These are phyloP conservation scores for Characodon lateralis DNA, from an alignment of 2,797 vertebrate species.

Conservation along the genomic window DNA sequence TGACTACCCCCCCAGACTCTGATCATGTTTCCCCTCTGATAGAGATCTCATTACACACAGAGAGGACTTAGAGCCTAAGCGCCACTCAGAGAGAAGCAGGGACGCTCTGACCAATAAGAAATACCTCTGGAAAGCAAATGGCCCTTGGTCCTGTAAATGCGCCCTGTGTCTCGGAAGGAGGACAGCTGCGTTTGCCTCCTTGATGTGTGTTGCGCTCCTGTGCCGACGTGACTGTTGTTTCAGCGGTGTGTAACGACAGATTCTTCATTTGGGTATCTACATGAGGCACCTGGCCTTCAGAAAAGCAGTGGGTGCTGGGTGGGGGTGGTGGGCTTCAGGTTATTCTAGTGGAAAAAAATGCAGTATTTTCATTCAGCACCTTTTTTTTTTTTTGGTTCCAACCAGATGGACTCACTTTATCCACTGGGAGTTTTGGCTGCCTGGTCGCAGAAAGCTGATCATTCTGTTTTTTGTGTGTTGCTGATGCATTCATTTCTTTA, in stretches of 20 bases:
- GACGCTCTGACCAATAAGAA: conserved; percentile 64
- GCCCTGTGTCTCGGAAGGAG: conserved; percentile 63
- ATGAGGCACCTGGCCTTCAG: conserved; percentile 66
- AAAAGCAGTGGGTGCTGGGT: conserved; percentile 8
- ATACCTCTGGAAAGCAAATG: conserved; percentile 74
- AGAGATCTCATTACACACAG: conserved; percentile 82
- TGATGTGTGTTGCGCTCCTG: conserved; percentile 55
- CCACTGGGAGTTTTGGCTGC: conserved; percentile 71
- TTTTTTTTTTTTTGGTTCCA: conserved; percentile 30
- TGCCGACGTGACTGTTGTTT: conserved; percentile 68
- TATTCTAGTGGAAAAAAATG: conserved; percentile 52
- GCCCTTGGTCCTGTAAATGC: conserved; percentile 63
- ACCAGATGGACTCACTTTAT: conserved; percentile 74
- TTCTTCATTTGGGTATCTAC: conserved; percentile 68
- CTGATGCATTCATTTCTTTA: conserved; percentile 65
- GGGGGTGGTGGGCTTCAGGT: conserved; percentile 44
- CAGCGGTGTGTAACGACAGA: conserved; percentile 63
- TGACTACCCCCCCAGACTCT: conserved; percentile 52
- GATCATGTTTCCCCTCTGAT: conserved; percentile 79
- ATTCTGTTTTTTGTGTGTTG: conserved; percentile 64
- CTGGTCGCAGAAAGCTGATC: conserved; percentile 73
- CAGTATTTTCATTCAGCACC: conserved; percentile 64
- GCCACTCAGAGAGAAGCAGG: conserved; percentile 61
- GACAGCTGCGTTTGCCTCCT: conserved; percentile 77
- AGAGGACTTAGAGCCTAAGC: conserved; percentile 76